A percentile compares a stretch with the other conserved stretches of the same genome.
phyloP scores from a whole-genome alignment of 2,888 invertebrate species.

The Andrena praecox region DNA sequence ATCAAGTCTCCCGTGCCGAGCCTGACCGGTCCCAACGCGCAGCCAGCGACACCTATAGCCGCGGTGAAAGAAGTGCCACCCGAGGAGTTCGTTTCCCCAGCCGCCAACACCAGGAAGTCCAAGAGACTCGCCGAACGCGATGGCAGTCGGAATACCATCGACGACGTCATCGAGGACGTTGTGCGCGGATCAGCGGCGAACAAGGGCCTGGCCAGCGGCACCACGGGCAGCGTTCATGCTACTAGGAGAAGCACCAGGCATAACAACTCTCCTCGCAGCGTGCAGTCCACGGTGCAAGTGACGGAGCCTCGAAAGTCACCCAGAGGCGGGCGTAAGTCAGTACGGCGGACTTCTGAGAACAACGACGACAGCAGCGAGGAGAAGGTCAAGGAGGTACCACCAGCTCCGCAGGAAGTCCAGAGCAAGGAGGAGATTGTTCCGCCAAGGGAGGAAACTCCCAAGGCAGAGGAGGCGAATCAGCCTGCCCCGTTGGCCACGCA shows the following conservation, averaged over 20 bases:
- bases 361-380: slow-evolving; percentile 88
- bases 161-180: slow-evolving; percentile 96
- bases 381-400: slow-evolving; percentile 80
- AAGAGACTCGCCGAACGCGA: slow-evolving; percentile 92
- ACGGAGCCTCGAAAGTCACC: slow-evolving; percentile 87
- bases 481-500: slow-evolving; percentile 56
- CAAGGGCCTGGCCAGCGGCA: slow-evolving; percentile 82
- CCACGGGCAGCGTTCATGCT: slow-evolving; percentile 78
- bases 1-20: slow-evolving; percentile 90
- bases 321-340: slow-evolving; percentile 87
- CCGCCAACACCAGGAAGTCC: slow-evolving; percentile 92
- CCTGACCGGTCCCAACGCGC: slow-evolving; percentile 80
- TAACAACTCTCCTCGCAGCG: slow-evolving; percentile 83
- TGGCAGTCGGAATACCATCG: slow-evolving; percentile 91
- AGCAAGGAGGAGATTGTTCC: slow-evolving; percentile 63
- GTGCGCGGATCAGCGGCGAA: slow-evolving; percentile 88
- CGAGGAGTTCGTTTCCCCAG: slow-evolving; percentile 89
- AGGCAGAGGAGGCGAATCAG: slow-evolving; percentile 70
- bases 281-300: slow-evolving; percentile 74
- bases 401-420: slow-evolving; percentile 47
- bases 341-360: slow-evolving; percentile 89
- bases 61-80: slow-evolving; percentile 86
- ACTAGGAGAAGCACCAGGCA: slow-evolving; percentile 88
- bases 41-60: slow-evolving; percentile 83
- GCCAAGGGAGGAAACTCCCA: slow-evolving; percentile 65